Evolutionary conservation across 2,797 vertebrate genomes (phyloP), one percentile per base, ranked within the genome.

Genomic region (Sparus aurata): DNA sequence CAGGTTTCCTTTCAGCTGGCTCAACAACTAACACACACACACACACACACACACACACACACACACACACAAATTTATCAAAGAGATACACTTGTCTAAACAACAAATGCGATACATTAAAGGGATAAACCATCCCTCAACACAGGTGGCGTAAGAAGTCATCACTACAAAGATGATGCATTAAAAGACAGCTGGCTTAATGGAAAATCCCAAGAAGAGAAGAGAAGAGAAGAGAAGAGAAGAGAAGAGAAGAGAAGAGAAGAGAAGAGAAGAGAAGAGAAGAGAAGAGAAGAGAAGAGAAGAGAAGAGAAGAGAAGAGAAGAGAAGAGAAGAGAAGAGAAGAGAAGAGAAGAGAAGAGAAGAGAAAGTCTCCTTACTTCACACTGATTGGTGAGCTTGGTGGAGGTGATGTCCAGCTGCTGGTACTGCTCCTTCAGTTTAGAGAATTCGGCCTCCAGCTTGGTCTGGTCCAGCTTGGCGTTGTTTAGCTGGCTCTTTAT

Each of bases 1-100:
- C 91, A 99, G 93, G 92, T 99, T 99, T 89, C 97, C 98, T 94
- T 99, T 99, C 85, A 99, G 94, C 93, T 99, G 98, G 88, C 98
- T 98, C 91, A 99, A 94, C 88, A 99, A 90, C 98, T 99, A 94
- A 72, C 10, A 52, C 15, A 79, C n/a, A 79, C 58, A 70, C 10
- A 52, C 15, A 79, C n/a, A 79, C 45, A 57, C 47, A 82, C 2
- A 23, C 10, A 52, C 15, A 79, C n/a, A 79, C 58, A 70, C 10
- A 52, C 15, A 79, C n/a, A 79, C 45, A 57, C 47, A 82, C 2
- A 23, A 11, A 66, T 5, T 30, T 15, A 65, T 82, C 9, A 75
- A 64, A 79, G 12, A 67, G 38, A 43, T 10, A 64, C 54, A 73
- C 57, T 16, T 23, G 57, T 15, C 46, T 71, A 5, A 62, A 30